Conservation (phyloP, 2,113 vertebrate species). For the Paraplagusia blochii region DNA sequence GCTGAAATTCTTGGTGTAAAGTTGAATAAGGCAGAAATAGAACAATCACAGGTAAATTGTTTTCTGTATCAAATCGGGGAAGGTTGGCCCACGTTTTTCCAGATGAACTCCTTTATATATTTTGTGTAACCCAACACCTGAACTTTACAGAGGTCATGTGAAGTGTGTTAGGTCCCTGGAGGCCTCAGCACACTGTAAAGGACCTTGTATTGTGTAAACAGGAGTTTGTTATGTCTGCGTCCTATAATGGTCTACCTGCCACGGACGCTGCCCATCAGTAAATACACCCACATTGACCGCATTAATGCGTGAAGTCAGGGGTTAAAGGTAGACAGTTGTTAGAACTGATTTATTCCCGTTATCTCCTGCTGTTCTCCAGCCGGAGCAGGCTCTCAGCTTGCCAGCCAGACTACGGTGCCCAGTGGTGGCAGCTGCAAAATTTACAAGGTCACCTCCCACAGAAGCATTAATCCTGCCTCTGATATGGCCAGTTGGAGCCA, state of each 20-base stretch:
- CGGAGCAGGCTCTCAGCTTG: conserved; percentile 27
- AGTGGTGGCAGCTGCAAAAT: conserved; percentile 66
- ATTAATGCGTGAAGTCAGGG: conserved; percentile 64
- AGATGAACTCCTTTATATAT: background rate
- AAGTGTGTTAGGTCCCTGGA: conserved; percentile 57
- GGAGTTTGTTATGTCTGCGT: conserved; percentile 60
- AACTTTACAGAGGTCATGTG: conserved; percentile 45
- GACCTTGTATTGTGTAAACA: conserved; percentile 61
- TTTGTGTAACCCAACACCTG: conserved; percentile 9
- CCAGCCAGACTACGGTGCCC: conserved; percentile 55
- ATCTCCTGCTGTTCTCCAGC: conserved; percentile 53
- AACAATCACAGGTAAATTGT: conserved; percentile 91
- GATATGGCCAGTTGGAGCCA: conserved; percentile 72
- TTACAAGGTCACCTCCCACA: conserved; percentile 69
- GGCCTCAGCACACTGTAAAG: conserved; percentile 61
- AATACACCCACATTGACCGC: conserved; percentile 65
- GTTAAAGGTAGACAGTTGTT: conserved; percentile 57
- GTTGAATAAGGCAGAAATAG: conserved; percentile 97
- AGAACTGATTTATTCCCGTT: conserved; percentile 71
- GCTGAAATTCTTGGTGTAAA: conserved; percentile 96
- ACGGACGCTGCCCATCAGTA: conserved; percentile 58
- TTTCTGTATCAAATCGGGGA: background rate
- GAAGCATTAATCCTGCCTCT: conserved; percentile 71
- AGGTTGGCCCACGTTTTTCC: conserved; percentile 1
- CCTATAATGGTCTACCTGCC: conserved; percentile 53